Evolutionary conservation across 2,797 vertebrate genomes (phyloP).

Genomic region (Malurus splendens): DNA sequence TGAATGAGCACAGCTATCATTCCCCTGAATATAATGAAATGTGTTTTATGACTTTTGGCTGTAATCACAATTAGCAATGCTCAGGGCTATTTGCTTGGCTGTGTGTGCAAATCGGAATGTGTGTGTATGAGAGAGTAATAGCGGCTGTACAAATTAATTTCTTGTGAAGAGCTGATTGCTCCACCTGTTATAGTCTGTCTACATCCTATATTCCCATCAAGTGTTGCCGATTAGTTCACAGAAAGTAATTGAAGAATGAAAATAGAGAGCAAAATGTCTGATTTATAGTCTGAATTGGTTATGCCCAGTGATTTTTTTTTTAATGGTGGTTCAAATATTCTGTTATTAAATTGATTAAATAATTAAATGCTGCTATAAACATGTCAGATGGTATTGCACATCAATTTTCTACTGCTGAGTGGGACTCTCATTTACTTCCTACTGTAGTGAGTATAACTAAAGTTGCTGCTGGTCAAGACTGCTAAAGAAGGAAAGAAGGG

Average conservation of each 20-base stretch:
- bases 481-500: background rate
- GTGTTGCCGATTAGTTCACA: constrained; percentile 55
- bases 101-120: constrained; percentile 21
- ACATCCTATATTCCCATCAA: constrained; percentile 63
- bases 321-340: constrained; percentile 62
- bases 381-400: constrained; percentile 63
- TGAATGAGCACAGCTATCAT: constrained; percentile 15
- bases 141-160: constrained; percentile 63
- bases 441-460: background rate
- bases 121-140: background rate
- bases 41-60: constrained; percentile 55
- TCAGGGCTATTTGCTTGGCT: constrained; percentile 54
- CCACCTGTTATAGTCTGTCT: constrained; percentile 62
- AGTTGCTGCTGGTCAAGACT: background rate
- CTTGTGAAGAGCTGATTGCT: constrained; percentile 58
- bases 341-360: constrained; percentile 70
- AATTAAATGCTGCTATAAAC: constrained; percentile 68
- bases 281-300: constrained; percentile 62
- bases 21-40: constrained; percentile 37
- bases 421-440: constrained; percentile 12
- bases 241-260: constrained; percentile 64
- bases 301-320: constrained; percentile 60
- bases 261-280: constrained; percentile 59
- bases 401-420: constrained; percentile 53
- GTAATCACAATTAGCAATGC: constrained; percentile 66